Percentiles rank a stretch among this genome's conserved stretches.
phyloP scores from a whole-genome alignment of 2,888 invertebrate genomes.

The Ennomos quercinarius region DNA sequence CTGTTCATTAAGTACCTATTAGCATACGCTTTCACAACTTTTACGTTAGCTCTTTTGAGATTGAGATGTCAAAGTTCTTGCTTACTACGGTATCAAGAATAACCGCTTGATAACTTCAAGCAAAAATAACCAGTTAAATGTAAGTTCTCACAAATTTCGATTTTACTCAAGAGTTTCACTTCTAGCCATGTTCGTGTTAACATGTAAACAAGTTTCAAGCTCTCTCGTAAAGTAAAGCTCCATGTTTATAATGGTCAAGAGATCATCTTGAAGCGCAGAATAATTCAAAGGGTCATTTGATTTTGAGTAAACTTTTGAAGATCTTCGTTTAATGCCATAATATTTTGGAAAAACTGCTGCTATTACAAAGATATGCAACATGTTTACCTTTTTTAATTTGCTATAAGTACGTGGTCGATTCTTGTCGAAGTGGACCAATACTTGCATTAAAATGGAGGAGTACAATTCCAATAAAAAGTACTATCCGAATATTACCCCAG shows the following conservation, averaged over 20 bases:
- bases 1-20: too few species aligned
- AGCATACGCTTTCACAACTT: too few species aligned
- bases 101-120: conserved; percentile 2
- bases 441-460: background rate
- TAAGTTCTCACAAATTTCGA: conserved; percentile 44
- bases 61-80: too few species aligned
- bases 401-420: too few species aligned
- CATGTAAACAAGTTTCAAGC: conserved; percentile 42
- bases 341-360: too few species aligned
- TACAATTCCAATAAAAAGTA: background rate
- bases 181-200: conserved; percentile 41
- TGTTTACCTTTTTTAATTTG: too few species aligned
- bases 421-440: too few species aligned
- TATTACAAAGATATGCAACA: too few species aligned
- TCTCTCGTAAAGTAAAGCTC: conserved; percentile 7
- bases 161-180: conserved; percentile 47
- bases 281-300: conserved; percentile 5
- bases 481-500: conserved; percentile 33
- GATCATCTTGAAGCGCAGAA: background rate
- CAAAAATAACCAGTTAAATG: conserved; percentile 1
- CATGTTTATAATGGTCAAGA: conserved; percentile 11
- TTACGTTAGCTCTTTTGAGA: too few species aligned
- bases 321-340: background rate
- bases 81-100: too few species aligned
- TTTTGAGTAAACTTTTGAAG: background rate